These are phyloP conservation scores for Pyrgus malvae DNA, from an alignment of 2,888 invertebrate genomes.

Conservation along the genomic window DNA sequence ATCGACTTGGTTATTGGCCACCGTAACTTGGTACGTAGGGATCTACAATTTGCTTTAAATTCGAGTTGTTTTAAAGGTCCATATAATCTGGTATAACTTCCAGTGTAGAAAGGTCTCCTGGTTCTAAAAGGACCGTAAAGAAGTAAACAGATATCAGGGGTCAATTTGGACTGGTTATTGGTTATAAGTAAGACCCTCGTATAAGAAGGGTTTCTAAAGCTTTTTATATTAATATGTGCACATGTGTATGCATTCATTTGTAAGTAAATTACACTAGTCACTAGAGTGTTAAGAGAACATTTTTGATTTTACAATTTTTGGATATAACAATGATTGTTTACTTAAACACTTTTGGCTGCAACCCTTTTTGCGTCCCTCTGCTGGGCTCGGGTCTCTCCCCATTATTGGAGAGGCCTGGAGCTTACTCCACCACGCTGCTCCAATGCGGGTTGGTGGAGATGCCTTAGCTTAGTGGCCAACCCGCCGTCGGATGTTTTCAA, in stretches of 20 bases:
- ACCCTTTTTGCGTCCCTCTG: too few relatives aligned
- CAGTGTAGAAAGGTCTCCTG: slow-evolving; percentile 1
- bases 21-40: slow-evolving; percentile 8
- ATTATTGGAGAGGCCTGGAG: too few relatives aligned
- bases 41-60: slow-evolving; percentile 23
- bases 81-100: slow-evolving; percentile 11
- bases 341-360: too few relatives aligned
- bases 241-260: slow-evolving; percentile 4
- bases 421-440: too few relatives aligned
- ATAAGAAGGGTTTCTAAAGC: slow-evolving; percentile 6
- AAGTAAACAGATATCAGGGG: slow-evolving; percentile 8
- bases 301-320: too few relatives aligned
- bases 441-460: too few relatives aligned
- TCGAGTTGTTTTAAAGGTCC: slow-evolving; percentile 13
- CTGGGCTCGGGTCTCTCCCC: too few relatives aligned
- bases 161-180: slow-evolving; percentile 3
- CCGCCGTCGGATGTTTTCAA: too few relatives aligned
- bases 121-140: slow-evolving; percentile 4
- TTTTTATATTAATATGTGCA: slow-evolving; percentile 16
- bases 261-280: not conserved
- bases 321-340: too few relatives aligned
- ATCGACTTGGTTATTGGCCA: not conserved
- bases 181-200: slow-evolving; percentile 14
- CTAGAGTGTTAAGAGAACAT: too few relatives aligned
- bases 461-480: too few relatives aligned